Evolutionary conservation across 1,140 invertebrate species (phyloP), one percentile per base, ranked within the genome.

Genomic region (Papilio glaucus): DNA sequence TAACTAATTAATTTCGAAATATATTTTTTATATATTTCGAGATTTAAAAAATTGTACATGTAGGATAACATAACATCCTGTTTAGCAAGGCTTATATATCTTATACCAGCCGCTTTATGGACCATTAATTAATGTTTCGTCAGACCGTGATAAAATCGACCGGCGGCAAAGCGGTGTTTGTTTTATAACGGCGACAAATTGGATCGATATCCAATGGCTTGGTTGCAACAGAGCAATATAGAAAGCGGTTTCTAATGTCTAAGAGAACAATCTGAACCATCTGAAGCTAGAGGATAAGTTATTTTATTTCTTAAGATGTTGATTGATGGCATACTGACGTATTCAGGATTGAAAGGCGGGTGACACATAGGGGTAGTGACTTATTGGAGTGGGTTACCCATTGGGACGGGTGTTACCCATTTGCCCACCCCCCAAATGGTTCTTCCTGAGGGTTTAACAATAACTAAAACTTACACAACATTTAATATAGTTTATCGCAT

Each of bases 161-260:
- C 41, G 15, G 4, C 38, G 38, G 18, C 8, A 62, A 12, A 29
- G 9, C 61, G 7, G 15, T 62, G 29, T 62, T 62, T 37, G 29
- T 62, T 62, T 38, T 62, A 62, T 38, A 38, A 62, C 29, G 18
- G 12, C 6, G 29, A 62, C 61, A 33, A 37, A 62, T 62, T 62
- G 33, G 61, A 38, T 15, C 60, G 60, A 15, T 13, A 33, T 6
- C 2, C 1, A n/a, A 53, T 15, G 45, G 15, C n/a, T 53, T 18
- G n/a, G 13, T 62, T 62, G 61, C 61, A 62, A 62, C 24, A 26
- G 29, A 21, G 7, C 13, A 9, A 18, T 49, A 18, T 9, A 49
- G 45, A 49, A 49, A 49, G 45, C 45, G 15, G 45, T 49, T 49
- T 49, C 15, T 49, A 41, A 13, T 41, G 29, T 33, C 10, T 41